phyloP scores from a whole-genome alignment of 35 echinoderm and acorn worm genomes.

The Stichopus chloronotus region DNA sequence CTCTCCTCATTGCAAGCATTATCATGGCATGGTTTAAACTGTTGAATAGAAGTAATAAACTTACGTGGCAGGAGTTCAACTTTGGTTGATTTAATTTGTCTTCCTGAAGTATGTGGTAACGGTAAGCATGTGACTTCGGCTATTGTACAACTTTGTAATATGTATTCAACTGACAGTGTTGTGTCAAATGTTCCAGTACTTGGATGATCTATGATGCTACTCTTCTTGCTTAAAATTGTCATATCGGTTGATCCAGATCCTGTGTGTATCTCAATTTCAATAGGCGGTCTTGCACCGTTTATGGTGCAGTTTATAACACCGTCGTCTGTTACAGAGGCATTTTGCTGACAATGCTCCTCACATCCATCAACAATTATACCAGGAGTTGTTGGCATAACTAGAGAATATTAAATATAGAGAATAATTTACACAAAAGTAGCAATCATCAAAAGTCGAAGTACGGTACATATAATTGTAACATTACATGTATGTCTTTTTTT shows the following conservation, averaged over 20 bases:
- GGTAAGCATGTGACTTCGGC: neutral
- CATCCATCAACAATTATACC: neutral
- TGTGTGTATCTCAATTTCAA: neutral
- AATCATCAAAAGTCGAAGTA: too few species aligned
- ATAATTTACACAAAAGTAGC: neutral
- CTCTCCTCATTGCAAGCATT: too few species aligned
- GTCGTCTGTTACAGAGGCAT: neutral
- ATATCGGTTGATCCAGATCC: neutral
- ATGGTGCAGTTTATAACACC: neutral
- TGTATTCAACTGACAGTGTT: neutral
- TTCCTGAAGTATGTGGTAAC: neutral
- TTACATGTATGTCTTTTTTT: too few species aligned
- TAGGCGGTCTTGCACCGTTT: neutral
- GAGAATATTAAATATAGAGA: neutral
- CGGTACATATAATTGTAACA: too few species aligned
- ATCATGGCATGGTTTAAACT: too few species aligned
- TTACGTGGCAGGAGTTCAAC: neutral
- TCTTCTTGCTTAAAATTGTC: neutral
- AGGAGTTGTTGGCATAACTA: neutral
- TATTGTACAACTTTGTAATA: neutral
- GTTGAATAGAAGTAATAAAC: too few species aligned
- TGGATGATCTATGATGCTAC: neutral
- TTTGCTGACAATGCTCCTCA: neutral
- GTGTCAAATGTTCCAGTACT: neutral
- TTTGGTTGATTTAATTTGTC: neutral